Base-by-base conservation (phyloP, 2,888 invertebrate species). In the Azorinus chamasolen region DNA sequence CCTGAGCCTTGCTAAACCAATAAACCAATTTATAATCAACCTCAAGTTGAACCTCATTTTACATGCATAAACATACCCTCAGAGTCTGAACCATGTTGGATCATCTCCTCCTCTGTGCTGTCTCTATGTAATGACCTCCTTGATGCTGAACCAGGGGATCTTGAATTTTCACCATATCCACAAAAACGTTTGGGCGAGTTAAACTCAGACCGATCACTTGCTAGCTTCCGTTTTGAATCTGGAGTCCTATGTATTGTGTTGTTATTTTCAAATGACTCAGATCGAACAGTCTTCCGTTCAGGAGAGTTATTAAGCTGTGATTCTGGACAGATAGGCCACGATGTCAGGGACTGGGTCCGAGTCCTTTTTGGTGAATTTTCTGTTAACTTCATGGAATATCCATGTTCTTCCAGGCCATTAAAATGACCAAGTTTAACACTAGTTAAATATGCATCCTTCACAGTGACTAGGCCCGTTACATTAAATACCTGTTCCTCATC, bases 371-470 rank as follows among this genome's bases (percentile, higher is more conserved):
- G 61, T 5, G 69, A 57, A 16, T 51, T 46, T 24, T 62, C 66
- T 10, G 65, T 39, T n/a, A 41, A 59, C 22, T 48, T 41, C 18
- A 24, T 39, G 20, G 64, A 75, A 45, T 78, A 72, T 5, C 64
- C 69, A 65, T 78, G 78, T 39, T 78, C 78, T 20, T 78, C 78
- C 6, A 78, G 54, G 50, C 73, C 71, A 20, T 76, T 80, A 53
- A 80, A 80, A 68, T 80, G 80, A n/a, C 80, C 80, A 37, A 80
- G 59, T 70, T 70, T 65, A 1, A 80, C 58, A 66, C 80, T 80
- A n/a, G 76, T 64, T 22, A 76, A 62, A 39, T 80, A 80, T 16
- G 80, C 80, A 66, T 80, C 80, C 41, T 80, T 76, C 25, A 77
- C 76, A 27, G 76, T 80, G 20, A 80, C 61, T 16, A 50, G n/a